Conservation (phyloP, 2,888 invertebrate species). For the Cantharis flavilabris region DNA sequence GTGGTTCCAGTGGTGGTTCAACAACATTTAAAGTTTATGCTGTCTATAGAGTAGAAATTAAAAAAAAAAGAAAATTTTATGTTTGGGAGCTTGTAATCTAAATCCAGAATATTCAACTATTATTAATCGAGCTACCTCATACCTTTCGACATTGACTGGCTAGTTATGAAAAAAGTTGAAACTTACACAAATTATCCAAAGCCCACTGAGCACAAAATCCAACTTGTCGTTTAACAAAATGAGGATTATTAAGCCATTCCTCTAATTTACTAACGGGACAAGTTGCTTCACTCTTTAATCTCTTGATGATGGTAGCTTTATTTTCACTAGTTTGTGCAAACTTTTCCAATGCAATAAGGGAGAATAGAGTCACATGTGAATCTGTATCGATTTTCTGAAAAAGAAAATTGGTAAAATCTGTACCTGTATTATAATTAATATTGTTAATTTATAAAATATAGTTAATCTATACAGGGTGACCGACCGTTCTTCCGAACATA, state of each 20-base stretch:
- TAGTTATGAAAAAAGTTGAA: not conserved
- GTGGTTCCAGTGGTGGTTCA: too few species aligned
- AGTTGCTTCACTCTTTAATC: slow-evolving; percentile 62
- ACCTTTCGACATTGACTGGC: not conserved
- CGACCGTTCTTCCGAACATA: too few species aligned
- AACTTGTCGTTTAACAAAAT: slow-evolving; percentile 78
- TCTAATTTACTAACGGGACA: slow-evolving; percentile 77
- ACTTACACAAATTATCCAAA: slow-evolving; percentile 87
- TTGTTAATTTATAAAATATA: too few species aligned
- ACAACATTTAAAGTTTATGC: too few species aligned
- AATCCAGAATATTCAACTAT: too few species aligned
- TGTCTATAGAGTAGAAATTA: too few species aligned
- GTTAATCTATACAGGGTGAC: too few species aligned
- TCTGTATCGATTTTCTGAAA: slow-evolving; percentile 65
- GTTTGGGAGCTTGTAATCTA: too few species aligned
- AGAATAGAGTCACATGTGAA: slow-evolving; percentile 79
- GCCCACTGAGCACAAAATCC: slow-evolving; percentile 94
- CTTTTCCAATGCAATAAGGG: slow-evolving; percentile 88
- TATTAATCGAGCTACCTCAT: too few species aligned
- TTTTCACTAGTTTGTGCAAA: slow-evolving; percentile 93
- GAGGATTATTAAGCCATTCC: slow-evolving; percentile 62
- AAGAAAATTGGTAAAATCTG: not conserved
- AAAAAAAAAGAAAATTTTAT: too few species aligned
- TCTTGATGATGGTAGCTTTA: slow-evolving; percentile 75
- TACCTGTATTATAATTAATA: too few species aligned